Percentiles rank a stretch among this genome's conserved stretches.
phyloP scores from a whole-genome alignment of 2,888 invertebrate species.

The Pristionchus japonicus region DNA sequence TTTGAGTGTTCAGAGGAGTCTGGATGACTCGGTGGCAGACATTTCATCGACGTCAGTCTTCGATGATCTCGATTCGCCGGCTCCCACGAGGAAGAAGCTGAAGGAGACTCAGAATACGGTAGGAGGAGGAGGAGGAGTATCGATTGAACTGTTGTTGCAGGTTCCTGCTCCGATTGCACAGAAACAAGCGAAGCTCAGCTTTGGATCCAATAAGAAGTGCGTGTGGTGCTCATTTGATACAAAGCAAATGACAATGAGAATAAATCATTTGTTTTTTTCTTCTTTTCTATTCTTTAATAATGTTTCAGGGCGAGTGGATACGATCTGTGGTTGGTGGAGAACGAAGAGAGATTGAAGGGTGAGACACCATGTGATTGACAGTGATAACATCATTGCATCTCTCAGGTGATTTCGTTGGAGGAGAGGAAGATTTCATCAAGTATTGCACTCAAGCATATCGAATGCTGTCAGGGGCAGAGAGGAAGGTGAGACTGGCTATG shows the following conservation, averaged over 20 bases:
- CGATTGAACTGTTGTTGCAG: slow-evolving; percentile 27
- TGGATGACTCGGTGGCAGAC: slow-evolving; percentile 13
- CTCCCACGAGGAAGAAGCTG: slow-evolving; percentile 34
- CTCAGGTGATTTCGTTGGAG: slow-evolving; percentile 50
- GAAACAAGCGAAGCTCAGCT: slow-evolving; percentile 55
- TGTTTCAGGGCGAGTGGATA: slow-evolving; percentile 54
- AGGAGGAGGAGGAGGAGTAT: not conserved
- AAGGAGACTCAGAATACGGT: slow-evolving; percentile 49
- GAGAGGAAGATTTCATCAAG: slow-evolving; percentile 54
- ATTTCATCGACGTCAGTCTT: slow-evolving; percentile 46
- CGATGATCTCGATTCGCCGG: slow-evolving; percentile 49
- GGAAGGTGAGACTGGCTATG: slow-evolving; percentile 52
- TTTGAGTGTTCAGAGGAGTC: not conserved
- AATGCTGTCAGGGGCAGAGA: slow-evolving; percentile 52
- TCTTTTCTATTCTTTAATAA: no score
- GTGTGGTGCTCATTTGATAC: no score
- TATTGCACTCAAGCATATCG: slow-evolving; percentile 59
- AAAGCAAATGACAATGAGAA: no score
- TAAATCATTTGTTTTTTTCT: no score
- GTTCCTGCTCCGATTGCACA: slow-evolving; percentile 38
- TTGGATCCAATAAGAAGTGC: slow-evolving; percentile 48
- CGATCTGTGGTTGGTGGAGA: slow-evolving; percentile 55
- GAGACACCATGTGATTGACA: slow-evolving; percentile 28
- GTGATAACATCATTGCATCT: not conserved
- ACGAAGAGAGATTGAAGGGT: slow-evolving; percentile 49